Percentiles rank a stretch among this genome's conserved stretches.
These are phyloP conservation scores for Lanistes nyassanus DNA, from an alignment of 1,140 invertebrate genomes.

Conservation along the genomic window DNA sequence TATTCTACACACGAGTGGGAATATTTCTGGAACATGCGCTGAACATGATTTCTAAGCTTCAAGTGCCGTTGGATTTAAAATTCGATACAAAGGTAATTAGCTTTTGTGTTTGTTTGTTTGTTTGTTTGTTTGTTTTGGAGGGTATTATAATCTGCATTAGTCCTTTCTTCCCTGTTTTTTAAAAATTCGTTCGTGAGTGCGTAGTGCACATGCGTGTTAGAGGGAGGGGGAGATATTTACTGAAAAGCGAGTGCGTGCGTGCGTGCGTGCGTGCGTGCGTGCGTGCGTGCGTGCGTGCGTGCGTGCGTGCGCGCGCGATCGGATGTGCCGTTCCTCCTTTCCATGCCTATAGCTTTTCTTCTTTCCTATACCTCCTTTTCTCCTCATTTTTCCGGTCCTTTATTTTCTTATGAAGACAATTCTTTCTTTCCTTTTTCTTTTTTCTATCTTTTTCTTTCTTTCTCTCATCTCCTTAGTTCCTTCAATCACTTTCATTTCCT, in stretches of 20 bases:
- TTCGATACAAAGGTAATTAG: constrained; percentile 57
- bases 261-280: neutral
- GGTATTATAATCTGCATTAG: neutral
- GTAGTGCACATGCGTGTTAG: too few relatives aligned
- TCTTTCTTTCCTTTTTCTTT: too few relatives aligned
- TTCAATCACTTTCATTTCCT: too few relatives aligned
- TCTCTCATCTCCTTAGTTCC: too few relatives aligned
- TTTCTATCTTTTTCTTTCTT: too few relatives aligned
- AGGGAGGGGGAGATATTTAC: too few relatives aligned
- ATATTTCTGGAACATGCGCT: constrained; percentile 60
- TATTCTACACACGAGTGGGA: constrained; percentile 59
- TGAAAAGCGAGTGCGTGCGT: too few relatives aligned
- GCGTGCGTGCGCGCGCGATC: neutral
- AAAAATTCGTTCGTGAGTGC: too few relatives aligned
- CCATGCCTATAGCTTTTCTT: neutral
- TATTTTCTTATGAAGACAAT: too few relatives aligned
- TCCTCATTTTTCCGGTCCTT: neutral
- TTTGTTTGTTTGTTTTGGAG: neutral
- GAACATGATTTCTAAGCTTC: constrained; percentile 34
- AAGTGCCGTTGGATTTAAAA: constrained; percentile 35
- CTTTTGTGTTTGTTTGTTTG: neutral
- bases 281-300: neutral
- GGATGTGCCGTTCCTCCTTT: too few relatives aligned
- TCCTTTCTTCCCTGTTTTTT: too few relatives aligned
- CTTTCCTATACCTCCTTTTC: neutral